Base-by-base conservation (phyloP, 2,113 vertebrate genomes). In the Microcebus ravelobensis region DNA sequence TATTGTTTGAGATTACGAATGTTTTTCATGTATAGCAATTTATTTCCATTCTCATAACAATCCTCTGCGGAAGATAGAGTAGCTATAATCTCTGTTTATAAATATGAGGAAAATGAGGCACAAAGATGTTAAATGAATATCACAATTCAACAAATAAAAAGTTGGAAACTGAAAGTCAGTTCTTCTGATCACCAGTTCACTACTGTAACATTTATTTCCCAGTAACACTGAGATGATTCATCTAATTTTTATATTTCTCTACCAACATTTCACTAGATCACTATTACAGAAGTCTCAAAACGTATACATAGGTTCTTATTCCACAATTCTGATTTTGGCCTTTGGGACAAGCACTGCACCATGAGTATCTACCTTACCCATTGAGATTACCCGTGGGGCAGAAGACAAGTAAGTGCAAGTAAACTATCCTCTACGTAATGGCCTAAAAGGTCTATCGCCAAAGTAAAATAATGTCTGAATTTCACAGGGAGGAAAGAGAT, bases 201-300 rank as follows among this genome's bases (percentile, higher is more conserved):
- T 71, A 57, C 21, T 65, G 50, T 76, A 71, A n/a, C 9, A 70
- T 65, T 42, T 81, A 80, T 63, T 85, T 11, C 27, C 48, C 21
- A 79, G 14, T 89, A 63, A 87, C 82, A 73, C 68, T 55, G 45
- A 96, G 48, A 84, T 93, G 31, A 82, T 84, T 67, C 20, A 17
- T 92, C 42, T 92, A 83, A 94, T 63, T 92, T 88, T 93, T 92
- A 50, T 86, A 90, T 21, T 84, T 96, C 79, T 77, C 17, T 94
- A 42, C 15, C 77, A 76, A 74, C 23, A 86, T 81, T 95, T 95
- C 39, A 67, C 34, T 83, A 76, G 23, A 73, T 87, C 27, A 87
- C 42, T 73, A 20, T 76, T 79, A 86, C 12, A 92, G 82, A 86
- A 85, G 55, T 88, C 39, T 88, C 21, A 96, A 67, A 82, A 92